Evolutionary conservation across 2,797 vertebrate genomes (phyloP).

Genomic region (Sebastes diploproa): DNA sequence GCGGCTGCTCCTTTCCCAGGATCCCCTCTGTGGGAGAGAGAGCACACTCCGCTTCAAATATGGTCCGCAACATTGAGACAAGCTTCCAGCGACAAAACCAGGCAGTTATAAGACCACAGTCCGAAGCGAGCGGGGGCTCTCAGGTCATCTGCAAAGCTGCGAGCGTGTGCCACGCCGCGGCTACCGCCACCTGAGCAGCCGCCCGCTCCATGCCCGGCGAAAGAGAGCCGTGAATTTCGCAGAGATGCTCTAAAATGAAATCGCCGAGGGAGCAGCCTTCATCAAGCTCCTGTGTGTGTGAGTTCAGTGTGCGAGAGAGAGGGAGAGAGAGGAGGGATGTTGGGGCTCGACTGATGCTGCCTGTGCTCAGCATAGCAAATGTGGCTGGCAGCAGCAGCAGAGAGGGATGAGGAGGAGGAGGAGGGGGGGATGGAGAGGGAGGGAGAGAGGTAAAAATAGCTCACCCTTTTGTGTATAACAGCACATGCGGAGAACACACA

Average conservation of each 20-base stretch:
- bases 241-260: slow-evolving; percentile 20
- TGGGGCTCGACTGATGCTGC: slow-evolving; percentile 75
- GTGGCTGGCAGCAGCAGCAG: slow-evolving; percentile 73
- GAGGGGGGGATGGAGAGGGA: slow-evolving; percentile 21
- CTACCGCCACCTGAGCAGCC: slow-evolving; percentile 33
- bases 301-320: slow-evolving; percentile 41
- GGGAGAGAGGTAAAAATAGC: slow-evolving; percentile 77
- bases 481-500: slow-evolving; percentile 66
- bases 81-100: slow-evolving; percentile 29
- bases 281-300: slow-evolving; percentile 45
- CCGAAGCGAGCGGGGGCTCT: slow-evolving; percentile 24
- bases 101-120: slow-evolving; percentile 30
- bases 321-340: slow-evolving; percentile 58
- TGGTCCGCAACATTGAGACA: slow-evolving; percentile 78
- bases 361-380: slow-evolving; percentile 82
- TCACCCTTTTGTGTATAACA: slow-evolving; percentile 78
- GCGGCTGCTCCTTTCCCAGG: slow-evolving; percentile 92
- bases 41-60: slow-evolving; percentile 82
- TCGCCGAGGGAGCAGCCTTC: slow-evolving; percentile 47
- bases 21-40: slow-evolving; percentile 90
- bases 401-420: slow-evolving; percentile 38
- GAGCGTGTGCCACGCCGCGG: slow-evolving; percentile 17
- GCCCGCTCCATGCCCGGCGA: slow-evolving; percentile 48
- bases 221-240: background rate
- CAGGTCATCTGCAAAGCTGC: slow-evolving; percentile 58